Evolutionary conservation across 2,113 vertebrate species (phyloP), one percentile per base, ranked within the genome.

Genomic region (Xyliphius kryptos): DNA sequence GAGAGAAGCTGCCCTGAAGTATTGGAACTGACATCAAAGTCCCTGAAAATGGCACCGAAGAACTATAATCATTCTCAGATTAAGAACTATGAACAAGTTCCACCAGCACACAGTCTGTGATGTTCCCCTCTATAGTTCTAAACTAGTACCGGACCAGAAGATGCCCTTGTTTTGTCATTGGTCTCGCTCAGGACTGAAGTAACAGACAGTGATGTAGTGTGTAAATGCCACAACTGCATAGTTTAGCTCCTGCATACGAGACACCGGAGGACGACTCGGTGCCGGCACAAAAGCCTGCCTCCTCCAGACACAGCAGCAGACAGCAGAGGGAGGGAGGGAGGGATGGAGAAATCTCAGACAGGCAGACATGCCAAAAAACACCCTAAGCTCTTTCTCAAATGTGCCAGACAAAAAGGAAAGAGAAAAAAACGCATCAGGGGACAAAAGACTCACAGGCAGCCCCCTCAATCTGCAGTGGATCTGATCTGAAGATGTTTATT

Each of bases 321-420:
- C 47, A 46, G 54, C 43, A 54, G 60, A 68, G 63, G 53, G 61
- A 53, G 48, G 16, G 32, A 36, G 11, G 43, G 26, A 53, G 12
- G 15, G 12, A 11, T 26, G 22, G 22, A 26, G 22, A 26, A 26
- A 6, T 26, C 22, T 22, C 16, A 58, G 67, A 66, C 72, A 80
- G 78, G 69, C 70, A 63, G 41, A 57, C 41, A 74, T 55, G 56
- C 69, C 53, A 74, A 70, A 69, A 77, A 79, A 77, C 76, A 77
- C 74, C 76, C 77, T 74, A 70, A 48, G 51, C 32, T 56, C 20
- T 38, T 62, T 55, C 67, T 76, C 68, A 60, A 74, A 74, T 71
- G 16, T 77, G 74, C 66, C 62, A 66, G 53, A 36, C 72, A 72
- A 68, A 26, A 26, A 26, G 22, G 6, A 61, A 38, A 56, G 19